Percentiles rank a stretch among this genome's conserved stretches.
Conservation (phyloP, 1,140 invertebrate genomes). For the Penaeus chinensis region DNA sequence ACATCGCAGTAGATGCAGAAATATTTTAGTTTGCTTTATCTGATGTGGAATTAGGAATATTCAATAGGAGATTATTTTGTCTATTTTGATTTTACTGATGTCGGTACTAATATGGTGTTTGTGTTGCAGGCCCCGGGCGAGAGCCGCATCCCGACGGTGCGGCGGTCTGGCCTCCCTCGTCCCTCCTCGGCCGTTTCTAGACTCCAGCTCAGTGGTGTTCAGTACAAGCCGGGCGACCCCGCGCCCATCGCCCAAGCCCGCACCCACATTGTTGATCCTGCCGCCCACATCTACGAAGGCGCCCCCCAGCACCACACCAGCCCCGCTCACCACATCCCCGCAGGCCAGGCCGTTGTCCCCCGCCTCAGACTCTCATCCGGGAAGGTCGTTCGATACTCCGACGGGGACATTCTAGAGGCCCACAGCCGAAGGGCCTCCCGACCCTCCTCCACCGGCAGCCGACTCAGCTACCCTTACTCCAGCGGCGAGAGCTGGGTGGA, state of each 20-base stretch:
- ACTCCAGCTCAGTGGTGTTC: slow-evolving; percentile 23
- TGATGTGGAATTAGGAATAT: neutral
- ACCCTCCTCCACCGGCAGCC: slow-evolving; percentile 15
- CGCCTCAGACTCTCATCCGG: slow-evolving; percentile 19
- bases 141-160: slow-evolving; percentile 52
- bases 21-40: neutral
- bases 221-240: slow-evolving; percentile 4
- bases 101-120: neutral
- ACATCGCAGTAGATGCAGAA: too few species aligned
- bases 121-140: slow-evolving; percentile 50
- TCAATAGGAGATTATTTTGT: neutral
- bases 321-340: too few species aligned
- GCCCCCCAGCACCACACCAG: too few species aligned
- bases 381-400: slow-evolving; percentile 24
- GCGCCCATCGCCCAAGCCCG: too few species aligned
- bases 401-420: slow-evolving; percentile 23
- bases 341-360: neutral
- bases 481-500: slow-evolving; percentile 32
- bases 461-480: slow-evolving; percentile 19
- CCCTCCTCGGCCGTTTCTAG: slow-evolving; percentile 29
- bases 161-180: slow-evolving; percentile 50
- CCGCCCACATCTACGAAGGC: neutral
- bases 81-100: neutral
- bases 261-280: too few species aligned
- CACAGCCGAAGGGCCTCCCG: slow-evolving; percentile 19